Base-by-base conservation (phyloP, 2,797 vertebrate species). In the Poecilia picta region DNA sequence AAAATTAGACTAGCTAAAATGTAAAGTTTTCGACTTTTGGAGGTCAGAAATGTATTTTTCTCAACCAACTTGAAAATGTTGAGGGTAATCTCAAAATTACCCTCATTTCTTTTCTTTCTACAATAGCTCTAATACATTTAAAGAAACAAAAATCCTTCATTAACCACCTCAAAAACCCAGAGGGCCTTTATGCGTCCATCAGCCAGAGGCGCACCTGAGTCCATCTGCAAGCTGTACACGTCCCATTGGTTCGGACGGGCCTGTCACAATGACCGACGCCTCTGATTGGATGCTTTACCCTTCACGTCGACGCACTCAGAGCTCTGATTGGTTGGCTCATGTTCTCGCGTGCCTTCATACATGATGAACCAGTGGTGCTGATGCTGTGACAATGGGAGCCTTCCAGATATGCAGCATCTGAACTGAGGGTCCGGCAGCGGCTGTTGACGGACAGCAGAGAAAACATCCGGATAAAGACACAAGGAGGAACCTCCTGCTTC, bases 321-420 rank as follows among this genome's bases (percentile, higher is more conserved):
- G 5, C 73, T 0, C 0, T 8, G 88, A 92, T 93, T 94, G 91
- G 92, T 81, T 39, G 45, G 45, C 11, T 18, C 2, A 3, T 2
- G 0, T 75, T 16, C 77, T 80, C 84, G 77, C 85, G 66, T 85
- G 85, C 81, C 83, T 77, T 82, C 75, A 1, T 41, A 6, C 83
- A 72, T 80, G 90, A 84, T 82, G 73, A 83, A 47, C 78, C 4
- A 88, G 89, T 81, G 93, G 88, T 93, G 90, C 94, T 93, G 94
- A 94, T 94, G 92, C 91, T 93, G 94, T 90, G 91, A 92, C 87
- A 92, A 94, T 94, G 92, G 91, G 88, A 92, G 83, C 89, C 87
- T 76, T 91, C 83, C 87, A 91, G 89, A 90, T 83, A 81, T 83
- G 84, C 91, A 88, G 89, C 94, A 91, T 94, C 92, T 93, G 93